Base-by-base conservation (phyloP, 1,140 invertebrate genomes). In the Drosophila auraria region DNA sequence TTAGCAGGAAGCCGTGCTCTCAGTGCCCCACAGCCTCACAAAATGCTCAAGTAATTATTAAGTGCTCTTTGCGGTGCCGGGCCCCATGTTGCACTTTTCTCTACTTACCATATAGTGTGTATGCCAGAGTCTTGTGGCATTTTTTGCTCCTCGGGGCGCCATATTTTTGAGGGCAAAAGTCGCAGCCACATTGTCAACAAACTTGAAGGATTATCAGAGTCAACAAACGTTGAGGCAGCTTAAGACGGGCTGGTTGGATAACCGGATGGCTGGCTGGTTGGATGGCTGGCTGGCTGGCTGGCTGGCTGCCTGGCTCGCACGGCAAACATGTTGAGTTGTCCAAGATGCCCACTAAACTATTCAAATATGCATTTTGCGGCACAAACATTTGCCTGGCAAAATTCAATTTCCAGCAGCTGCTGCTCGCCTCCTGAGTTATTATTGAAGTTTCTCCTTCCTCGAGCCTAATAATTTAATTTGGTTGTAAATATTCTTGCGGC, bases 171-270 rank as follows among this genome's bases (percentile, higher is more conserved):
- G 87, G 78, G 65, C 83, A 91, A 83, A 91, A 77, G 87, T 82
- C 80, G 80, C 76, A 68, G 84, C 72, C 90, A 84, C 70, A 89
- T 80, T 82, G 84, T 89, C 89, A 91, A 91, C 83, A 91, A 89
- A 91, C 83, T 91, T 91, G 89, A 91, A 62, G 82, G 89, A 89
- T 91, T 91, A 91, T 84, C 84, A 89, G 77, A 87, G 89, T 91
- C 89, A 91, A 91, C 89, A 91, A 65, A 82, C 60, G 71, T 65
- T 68, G 54, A 61, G 64, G 63, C 56, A 66, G 63, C 75, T 75
- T 63, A 80, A 83, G 83, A 59, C 80, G 44, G 30, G 30, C 65
- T 27, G 20, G 11, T 38, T 14, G 61, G 64, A 69, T 50, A 54
- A 36, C 50, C 54, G 50, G 42, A 7, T 25, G 74, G 47, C 58